Evolutionary conservation across 2,888 invertebrate species (phyloP).

Genomic region (Epicampocera succincta): DNA sequence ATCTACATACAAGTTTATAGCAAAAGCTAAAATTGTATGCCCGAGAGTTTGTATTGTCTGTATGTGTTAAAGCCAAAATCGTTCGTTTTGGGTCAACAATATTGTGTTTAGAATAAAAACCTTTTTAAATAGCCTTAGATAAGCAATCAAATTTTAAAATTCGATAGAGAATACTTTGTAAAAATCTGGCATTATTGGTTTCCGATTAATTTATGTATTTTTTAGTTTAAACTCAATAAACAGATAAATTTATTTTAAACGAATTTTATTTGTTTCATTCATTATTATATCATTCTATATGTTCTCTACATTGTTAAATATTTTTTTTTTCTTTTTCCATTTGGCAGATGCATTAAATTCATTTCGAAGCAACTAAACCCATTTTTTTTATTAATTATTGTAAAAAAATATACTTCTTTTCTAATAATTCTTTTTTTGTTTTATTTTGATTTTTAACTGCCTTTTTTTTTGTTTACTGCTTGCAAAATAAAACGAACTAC

Average conservation of each 20-base stretch:
- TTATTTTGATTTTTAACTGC: conserved; percentile 37
- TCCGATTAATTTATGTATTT: no score
- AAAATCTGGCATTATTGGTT: no score
- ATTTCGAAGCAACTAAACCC: not conserved
- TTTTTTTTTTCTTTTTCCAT: no score
- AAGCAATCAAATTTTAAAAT: not conserved
- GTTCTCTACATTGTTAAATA: no score
- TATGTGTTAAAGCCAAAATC: conserved; percentile 13
- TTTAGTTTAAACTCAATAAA: no score
- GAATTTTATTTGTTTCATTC: not conserved
- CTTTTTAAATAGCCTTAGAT: conserved; percentile 17
- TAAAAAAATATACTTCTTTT: no score
- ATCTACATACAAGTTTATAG: conserved; percentile 8
- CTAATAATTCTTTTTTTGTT: conserved; percentile 61
- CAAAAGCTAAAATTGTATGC: not conserved
- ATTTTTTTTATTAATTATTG: no score
- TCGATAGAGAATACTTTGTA: no score
- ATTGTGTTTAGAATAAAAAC: not conserved
- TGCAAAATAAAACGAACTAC: conserved; percentile 25
- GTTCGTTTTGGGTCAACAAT: conserved; percentile 56
- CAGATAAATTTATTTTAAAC: no score
- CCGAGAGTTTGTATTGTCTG: not conserved
- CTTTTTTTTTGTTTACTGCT: conserved; percentile 24
- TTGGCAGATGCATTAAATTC: no score
- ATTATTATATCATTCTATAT: not conserved